phyloP scores from a whole-genome alignment of 1,140 invertebrate genomes.

The Ips nitidus region DNA sequence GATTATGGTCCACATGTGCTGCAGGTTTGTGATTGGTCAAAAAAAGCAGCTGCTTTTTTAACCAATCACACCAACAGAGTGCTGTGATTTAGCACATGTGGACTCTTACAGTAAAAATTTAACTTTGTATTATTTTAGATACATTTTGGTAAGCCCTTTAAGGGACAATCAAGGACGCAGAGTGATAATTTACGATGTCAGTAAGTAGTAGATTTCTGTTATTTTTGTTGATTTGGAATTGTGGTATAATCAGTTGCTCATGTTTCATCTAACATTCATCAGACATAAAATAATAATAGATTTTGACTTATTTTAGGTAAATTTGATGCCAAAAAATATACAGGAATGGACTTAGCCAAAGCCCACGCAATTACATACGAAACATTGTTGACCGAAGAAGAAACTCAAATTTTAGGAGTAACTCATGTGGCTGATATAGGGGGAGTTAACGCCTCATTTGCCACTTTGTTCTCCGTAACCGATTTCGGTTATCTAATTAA shows the following conservation, averaged over 20 bases:
- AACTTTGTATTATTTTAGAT: conserved; percentile 54
- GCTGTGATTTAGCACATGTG: too few relatives aligned
- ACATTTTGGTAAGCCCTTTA: conserved; percentile 70
- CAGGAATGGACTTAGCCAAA: conserved; percentile 66
- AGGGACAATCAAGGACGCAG: conserved; percentile 69
- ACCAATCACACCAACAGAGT: too few relatives aligned
- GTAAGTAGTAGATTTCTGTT: conserved; percentile 52
- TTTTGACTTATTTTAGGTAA: conserved; percentile 53
- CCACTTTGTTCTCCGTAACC: conserved; percentile 67
- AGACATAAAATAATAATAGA: not conserved
- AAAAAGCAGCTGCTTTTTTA: too few relatives aligned
- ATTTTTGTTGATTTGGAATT: not conserved
- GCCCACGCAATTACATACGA: conserved; percentile 71
- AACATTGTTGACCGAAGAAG: conserved; percentile 70
- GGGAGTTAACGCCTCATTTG: conserved; percentile 60
- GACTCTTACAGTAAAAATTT: not conserved
- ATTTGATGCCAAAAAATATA: conserved; percentile 65
- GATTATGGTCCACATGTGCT: conserved; percentile 42
- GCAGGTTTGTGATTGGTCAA: too few relatives aligned
- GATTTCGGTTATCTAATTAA: conserved; percentile 67
- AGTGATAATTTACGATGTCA: conserved; percentile 67
- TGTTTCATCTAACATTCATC: not conserved
- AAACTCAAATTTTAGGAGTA: conserved; percentile 70
- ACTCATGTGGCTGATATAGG: conserved; percentile 67
- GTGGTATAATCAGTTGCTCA: too few relatives aligned